Percentiles rank a stretch among this genome's conserved stretches.
Conservation (phyloP, 2,797 vertebrate species). For the Cephalopachus bancanus region DNA sequence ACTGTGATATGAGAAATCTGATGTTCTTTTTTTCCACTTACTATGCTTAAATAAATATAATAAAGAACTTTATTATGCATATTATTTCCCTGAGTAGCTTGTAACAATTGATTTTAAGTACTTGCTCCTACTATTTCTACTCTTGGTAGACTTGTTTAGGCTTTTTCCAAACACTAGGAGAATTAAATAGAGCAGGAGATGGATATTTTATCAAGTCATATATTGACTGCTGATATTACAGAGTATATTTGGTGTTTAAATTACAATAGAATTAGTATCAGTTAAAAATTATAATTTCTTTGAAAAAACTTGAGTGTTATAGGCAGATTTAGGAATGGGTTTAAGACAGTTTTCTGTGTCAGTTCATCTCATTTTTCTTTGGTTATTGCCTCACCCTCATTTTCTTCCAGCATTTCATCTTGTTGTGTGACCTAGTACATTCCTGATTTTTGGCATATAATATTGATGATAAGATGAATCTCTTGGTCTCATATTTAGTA, state of each 20-base stretch:
- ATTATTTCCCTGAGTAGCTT: conserved; percentile 23
- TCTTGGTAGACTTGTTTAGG: not conserved
- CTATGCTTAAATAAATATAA: conserved; percentile 39
- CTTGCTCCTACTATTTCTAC: not conserved
- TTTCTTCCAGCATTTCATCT: conserved; percentile 74
- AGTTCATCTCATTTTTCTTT: conserved; percentile 74
- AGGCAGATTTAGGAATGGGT: conserved; percentile 51
- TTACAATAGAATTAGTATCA: conserved; percentile 18
- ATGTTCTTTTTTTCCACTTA: not conserved
- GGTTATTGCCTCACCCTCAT: conserved; percentile 69
- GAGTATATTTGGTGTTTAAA: conserved; percentile 56
- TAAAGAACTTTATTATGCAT: not conserved
- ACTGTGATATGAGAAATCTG: conserved; percentile 43
- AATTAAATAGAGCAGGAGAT: not conserved
- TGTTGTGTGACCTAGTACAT: conserved; percentile 71
- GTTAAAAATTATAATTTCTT: conserved; percentile 55
- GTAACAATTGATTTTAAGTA: conserved; percentile 19
- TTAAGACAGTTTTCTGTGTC: conserved; percentile 61
- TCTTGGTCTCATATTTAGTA: conserved; percentile 82
- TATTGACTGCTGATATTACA: not conserved
- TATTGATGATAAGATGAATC: conserved; percentile 83
- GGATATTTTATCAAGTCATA: conserved; percentile 24
- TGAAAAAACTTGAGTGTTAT: not conserved
- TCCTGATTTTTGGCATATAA: conserved; percentile 63
- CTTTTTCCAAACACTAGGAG: not conserved